A percentile compares a stretch with the other conserved stretches of the same genome.
Evolutionary conservation across 2,888 invertebrate genomes (phyloP).

Genomic region (Cephus nigrinus): DNA sequence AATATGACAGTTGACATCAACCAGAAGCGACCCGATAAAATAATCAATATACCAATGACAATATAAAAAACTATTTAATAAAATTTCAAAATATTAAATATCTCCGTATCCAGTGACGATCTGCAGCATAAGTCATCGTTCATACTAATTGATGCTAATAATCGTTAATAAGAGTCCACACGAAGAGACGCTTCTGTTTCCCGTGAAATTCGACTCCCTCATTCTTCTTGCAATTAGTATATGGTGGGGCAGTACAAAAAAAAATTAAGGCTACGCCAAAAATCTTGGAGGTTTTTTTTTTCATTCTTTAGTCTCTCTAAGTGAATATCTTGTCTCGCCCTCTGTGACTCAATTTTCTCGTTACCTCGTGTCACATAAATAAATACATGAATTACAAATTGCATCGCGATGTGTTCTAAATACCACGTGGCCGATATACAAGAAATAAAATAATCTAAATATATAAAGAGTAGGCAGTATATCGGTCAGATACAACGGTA

Average conservation of each 20-base stretch:
- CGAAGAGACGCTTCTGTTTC: background rate
- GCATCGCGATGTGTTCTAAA: slow-evolving; percentile 9
- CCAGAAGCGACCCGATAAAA: too few relatives aligned
- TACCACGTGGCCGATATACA: slow-evolving; percentile 9
- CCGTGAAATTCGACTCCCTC: background rate
- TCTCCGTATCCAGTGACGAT: background rate
- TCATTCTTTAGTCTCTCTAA: background rate
- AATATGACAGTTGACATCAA: too few relatives aligned
- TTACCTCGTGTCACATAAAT: background rate
- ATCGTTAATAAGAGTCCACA: background rate
- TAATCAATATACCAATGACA: too few relatives aligned
- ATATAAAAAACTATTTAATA: too few relatives aligned
- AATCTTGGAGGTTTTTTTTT: background rate
- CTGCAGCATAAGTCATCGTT: background rate
- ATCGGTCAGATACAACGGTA: background rate
- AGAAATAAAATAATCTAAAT: slow-evolving; percentile 9
- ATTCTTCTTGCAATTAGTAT: background rate
- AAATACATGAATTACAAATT: slow-evolving; percentile 4
- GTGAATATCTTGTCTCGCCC: background rate
- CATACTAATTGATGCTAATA: background rate
- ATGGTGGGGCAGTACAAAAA: background rate
- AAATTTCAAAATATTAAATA: too few relatives aligned
- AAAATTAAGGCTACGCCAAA: background rate
- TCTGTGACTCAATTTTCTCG: background rate
- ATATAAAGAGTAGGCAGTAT: background rate